Evolutionary conservation across 2,113 vertebrate species (phyloP), one percentile per base, ranked within the genome.

Genomic region (Gallinago media): DNA sequence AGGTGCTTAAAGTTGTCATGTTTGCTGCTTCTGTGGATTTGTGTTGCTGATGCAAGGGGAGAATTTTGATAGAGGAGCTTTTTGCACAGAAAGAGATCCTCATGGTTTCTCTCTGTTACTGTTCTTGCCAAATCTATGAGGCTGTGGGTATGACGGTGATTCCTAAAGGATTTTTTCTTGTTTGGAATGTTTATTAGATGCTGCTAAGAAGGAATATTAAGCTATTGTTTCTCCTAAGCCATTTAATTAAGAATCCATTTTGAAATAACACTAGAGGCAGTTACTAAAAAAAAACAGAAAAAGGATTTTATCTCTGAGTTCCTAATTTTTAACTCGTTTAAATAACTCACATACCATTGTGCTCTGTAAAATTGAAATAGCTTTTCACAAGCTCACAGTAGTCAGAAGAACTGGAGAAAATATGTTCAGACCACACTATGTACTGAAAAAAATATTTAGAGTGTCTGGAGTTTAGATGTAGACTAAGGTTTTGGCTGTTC

Each of bases 161-260:
- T 87, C 73, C 73, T 71, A 12, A 34, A 62, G 89, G 77, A 34
- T 16, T 71, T 81, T 79, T 77, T 23, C 56, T 85, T 79, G 25
- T 17, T 62, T 66, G 52, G 46, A 77, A 9, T 74, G 25, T 68
- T 77, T 58, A 54, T 22, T 86, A 85, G 10, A 59, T 89, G 47
- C 52, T 56, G 16, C 62, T 40, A 79, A 73, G 62, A 72, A 85
- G 49, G 6, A 88, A 71, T 76, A 76, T 72, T 65, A 67, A 91
- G 54, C 25, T 63, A 0, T 31, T 74, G 47, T 61, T 96, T 75
- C 54, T 82, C 31, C 54, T 84, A 67, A 89, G 85, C 49, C 36
- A 32, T 68, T 92, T 96, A 73, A 92, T 96, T 94, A 85, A 88
- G 66, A 67, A 65, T 27, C 65, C 25, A 40, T 82, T 92, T 59